Conservation (phyloP, 2,888 invertebrate genomes). For the Sipha maydis region DNA sequence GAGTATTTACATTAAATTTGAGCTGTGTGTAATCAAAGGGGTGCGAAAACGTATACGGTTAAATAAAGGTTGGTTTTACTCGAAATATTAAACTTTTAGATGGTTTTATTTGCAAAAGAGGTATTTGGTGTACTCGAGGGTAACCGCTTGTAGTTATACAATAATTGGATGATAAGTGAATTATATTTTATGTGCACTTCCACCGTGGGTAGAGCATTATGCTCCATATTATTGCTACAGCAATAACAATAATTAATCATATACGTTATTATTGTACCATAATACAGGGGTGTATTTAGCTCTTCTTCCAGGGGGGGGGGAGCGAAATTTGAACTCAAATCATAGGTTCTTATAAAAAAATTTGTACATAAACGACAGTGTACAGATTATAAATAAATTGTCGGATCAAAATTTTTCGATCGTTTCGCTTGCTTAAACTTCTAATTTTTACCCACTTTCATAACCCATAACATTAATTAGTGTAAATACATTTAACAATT, state of each 20-base stretch:
- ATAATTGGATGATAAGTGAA: background rate
- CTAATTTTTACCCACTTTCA: too few relatives aligned
- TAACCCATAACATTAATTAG: too few relatives aligned
- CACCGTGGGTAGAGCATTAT: background rate
- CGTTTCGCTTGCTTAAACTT: too few relatives aligned
- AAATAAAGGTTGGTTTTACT: conserved; percentile 22
- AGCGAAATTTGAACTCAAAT: too few relatives aligned
- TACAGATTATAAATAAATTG: too few relatives aligned
- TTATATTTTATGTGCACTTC: background rate
- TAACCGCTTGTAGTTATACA: background rate
- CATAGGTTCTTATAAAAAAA: too few relatives aligned
- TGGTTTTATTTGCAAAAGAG: conserved; percentile 39
- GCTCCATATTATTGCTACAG: background rate
- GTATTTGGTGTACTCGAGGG: background rate
- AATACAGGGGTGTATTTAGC: too few relatives aligned
- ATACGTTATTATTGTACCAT: too few relatives aligned
- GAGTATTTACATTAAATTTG: conserved; percentile 36
- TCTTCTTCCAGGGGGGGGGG: too few relatives aligned
- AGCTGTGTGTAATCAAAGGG: conserved; percentile 29
- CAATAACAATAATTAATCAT: background rate
- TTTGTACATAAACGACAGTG: too few relatives aligned
- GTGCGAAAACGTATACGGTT: conserved; percentile 21
- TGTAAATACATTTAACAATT: too few relatives aligned
- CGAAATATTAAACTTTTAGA: conserved; percentile 40
- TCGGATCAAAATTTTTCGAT: too few relatives aligned